Conservation (phyloP, 2,113 vertebrate genomes). For the Chinchilla lanigera region DNA sequence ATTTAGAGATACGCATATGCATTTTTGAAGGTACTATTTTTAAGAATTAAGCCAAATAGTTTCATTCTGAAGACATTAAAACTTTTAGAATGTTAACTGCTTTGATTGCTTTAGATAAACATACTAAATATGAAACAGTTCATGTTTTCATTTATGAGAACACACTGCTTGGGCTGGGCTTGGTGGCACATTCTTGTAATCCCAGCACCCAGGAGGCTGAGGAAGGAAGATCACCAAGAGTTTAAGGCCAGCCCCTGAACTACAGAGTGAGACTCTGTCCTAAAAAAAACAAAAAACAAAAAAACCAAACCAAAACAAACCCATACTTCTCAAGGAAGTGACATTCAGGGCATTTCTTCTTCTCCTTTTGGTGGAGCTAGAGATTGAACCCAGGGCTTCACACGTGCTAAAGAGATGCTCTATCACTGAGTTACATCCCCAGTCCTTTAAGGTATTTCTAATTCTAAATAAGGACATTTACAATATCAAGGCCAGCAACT, state of each 20-base stretch:
- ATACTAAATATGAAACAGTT: not conserved
- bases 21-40: conserved; percentile 24
- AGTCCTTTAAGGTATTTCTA: not conserved
- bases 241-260: not conserved
- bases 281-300: not conserved
- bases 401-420: not conserved
- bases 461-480: conserved; percentile 25
- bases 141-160: conserved; percentile 47
- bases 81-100: conserved; percentile 47
- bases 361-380: not conserved
- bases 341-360: conserved; percentile 1
- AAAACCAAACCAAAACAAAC: not conserved
- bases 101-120: conserved; percentile 17
- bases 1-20: not conserved
- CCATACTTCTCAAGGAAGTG: not conserved
- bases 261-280: not conserved
- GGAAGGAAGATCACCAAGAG: not conserved
- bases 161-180: not conserved
- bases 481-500: not conserved
- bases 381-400: not conserved
- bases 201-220: not conserved
- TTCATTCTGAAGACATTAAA: conserved; percentile 52
- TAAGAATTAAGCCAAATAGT: conserved; percentile 30
- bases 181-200: not conserved
- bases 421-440: not conserved